Evolutionary conservation across 1,140 invertebrate species (phyloP).

Genomic region (Brachystomella parvula): DNA sequence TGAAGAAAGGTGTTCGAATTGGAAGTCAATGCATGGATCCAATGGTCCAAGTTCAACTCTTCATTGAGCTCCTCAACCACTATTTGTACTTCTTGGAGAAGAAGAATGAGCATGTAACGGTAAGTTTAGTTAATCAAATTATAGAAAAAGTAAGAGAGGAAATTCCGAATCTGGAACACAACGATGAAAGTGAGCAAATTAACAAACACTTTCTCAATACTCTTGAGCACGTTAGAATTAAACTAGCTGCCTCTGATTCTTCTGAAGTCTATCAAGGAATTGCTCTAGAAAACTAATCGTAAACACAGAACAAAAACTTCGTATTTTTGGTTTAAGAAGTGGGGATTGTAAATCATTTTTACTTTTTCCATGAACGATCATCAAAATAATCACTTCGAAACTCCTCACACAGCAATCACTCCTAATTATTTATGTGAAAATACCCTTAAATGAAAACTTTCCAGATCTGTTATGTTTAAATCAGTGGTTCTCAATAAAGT

Average conservation of each 20-base stretch:
- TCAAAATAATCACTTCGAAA: neutral
- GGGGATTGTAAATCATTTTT: neutral
- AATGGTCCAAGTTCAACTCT: conserved; percentile 90
- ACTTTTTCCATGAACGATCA: neutral
- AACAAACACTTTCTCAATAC: conserved; percentile 88
- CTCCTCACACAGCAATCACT: neutral
- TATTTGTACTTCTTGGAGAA: conserved; percentile 93
- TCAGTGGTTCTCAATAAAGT: too few relatives aligned
- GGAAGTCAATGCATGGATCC: conserved; percentile 95
- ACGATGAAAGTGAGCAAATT: conserved; percentile 92
- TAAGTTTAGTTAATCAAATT: conserved; percentile 72
- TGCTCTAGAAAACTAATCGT: conserved; percentile 11
- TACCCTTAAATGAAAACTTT: neutral
- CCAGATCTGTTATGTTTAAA: neutral
- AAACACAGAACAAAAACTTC: neutral
- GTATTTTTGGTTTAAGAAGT: neutral
- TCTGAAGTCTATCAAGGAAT: conserved; percentile 42
- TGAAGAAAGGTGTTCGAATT: conserved; percentile 91
- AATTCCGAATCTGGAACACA: conserved; percentile 81
- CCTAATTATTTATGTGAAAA: neutral
- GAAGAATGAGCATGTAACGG: conserved; percentile 71
- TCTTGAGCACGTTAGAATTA: conserved; percentile 60
- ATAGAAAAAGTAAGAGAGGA: conserved; percentile 88
- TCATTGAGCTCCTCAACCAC: conserved; percentile 87
- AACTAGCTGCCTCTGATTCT: conserved; percentile 56